These are phyloP conservation scores for Heterotilapia buettikoferi DNA, from an alignment of 2,113 vertebrate species.

Conservation along the genomic window DNA sequence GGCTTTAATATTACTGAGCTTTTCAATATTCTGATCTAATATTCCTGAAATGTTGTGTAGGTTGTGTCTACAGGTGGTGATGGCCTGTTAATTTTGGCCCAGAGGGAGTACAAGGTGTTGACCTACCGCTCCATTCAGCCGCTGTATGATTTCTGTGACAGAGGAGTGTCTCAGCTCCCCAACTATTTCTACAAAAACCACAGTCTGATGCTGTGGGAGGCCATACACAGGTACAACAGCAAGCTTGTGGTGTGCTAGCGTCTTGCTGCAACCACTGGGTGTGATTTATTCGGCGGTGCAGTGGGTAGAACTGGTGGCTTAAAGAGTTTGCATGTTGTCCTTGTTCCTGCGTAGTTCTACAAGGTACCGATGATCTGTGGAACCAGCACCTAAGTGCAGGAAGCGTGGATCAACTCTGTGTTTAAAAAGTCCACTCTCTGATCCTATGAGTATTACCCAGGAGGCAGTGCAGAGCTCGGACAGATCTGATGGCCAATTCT, in stretches of 20 bases:
- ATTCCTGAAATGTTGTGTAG: constrained; percentile 15
- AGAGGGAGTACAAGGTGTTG: constrained; percentile 61
- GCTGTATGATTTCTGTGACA: constrained; percentile 40
- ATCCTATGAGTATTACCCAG: neutral
- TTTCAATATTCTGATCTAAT: accelerated
- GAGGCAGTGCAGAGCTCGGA: neutral
- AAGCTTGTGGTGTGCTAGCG: neutral
- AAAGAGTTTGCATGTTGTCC: neutral
- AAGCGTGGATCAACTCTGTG: neutral
- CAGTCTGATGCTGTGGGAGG: constrained; percentile 63
- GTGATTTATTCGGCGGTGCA: neutral
- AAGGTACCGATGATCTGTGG: neutral
- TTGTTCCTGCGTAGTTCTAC: accelerated
- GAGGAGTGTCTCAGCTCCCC: constrained; percentile 43
- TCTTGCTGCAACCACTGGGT: neutral
- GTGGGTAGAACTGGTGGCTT: neutral
- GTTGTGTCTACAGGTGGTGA: constrained; percentile 65
- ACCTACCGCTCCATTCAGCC: constrained; percentile 71
- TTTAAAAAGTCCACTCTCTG: neutral
- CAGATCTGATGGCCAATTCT: neutral
- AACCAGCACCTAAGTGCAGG: neutral
- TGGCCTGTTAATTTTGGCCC: constrained; percentile 55
- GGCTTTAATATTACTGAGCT: neutral
- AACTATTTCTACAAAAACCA: constrained; percentile 68
- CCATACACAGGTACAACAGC: constrained; percentile 54